Evolutionary conservation across 2,888 invertebrate genomes (phyloP).

Genomic region (Cerastis rubricosa): DNA sequence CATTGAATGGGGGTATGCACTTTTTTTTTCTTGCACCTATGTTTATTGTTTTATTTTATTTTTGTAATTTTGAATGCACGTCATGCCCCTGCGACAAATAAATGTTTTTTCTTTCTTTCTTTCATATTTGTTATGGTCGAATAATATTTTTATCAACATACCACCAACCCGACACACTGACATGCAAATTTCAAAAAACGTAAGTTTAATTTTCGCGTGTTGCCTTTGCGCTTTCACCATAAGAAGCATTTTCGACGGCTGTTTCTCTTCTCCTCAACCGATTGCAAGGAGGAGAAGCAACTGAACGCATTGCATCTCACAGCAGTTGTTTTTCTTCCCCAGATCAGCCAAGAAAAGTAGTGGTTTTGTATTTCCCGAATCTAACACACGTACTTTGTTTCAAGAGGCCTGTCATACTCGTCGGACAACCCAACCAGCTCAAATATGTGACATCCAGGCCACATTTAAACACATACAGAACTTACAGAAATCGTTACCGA

Average conservation of each 20-base stretch:
- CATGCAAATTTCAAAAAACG: too few species aligned
- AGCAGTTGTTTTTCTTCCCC: conserved; percentile 60
- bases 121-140: too few species aligned
- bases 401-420: conserved; percentile 78
- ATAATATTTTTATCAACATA: too few species aligned
- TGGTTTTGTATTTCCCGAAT: conserved; percentile 59
- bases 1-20: too few species aligned
- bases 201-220: too few species aligned
- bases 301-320: conserved; percentile 36
- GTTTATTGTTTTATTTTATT: too few species aligned
- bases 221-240: too few species aligned
- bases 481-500: conserved; percentile 53
- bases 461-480: conserved; percentile 69
- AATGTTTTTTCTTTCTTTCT: too few species aligned
- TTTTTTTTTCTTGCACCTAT: too few species aligned
- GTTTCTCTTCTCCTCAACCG: conserved; percentile 37
- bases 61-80: too few species aligned
- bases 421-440: conserved; percentile 54
- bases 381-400: conserved; percentile 75
- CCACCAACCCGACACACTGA: too few species aligned
- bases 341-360: conserved; percentile 50
- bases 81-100: too few species aligned
- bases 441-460: conserved; percentile 75
- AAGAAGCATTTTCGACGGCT: not conserved
- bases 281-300: conserved; percentile 52